Evolutionary conservation across 2,797 vertebrate genomes (phyloP).

Genomic region (Microhierax caerulescens): DNA sequence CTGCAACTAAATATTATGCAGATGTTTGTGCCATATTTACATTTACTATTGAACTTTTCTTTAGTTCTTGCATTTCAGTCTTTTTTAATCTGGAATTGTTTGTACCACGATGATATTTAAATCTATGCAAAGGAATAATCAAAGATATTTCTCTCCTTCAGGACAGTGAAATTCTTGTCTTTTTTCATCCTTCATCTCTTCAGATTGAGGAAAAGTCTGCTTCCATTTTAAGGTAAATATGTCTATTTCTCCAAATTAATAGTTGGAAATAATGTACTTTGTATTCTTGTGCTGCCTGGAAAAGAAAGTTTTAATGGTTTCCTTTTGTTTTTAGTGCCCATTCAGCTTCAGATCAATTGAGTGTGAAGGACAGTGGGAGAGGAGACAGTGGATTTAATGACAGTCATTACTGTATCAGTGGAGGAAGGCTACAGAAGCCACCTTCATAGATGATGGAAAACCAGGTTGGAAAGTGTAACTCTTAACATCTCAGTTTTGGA

Average conservation of each 20-base stretch:
- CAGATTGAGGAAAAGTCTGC: constrained; percentile 78
- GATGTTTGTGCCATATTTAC: background rate
- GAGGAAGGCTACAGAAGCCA: constrained; percentile 72
- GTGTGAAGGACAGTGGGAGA: constrained; percentile 85
- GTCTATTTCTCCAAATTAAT: background rate
- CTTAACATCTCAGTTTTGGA: background rate
- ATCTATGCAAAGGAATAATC: background rate
- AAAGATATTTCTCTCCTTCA: background rate
- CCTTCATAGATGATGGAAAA: constrained; percentile 72
- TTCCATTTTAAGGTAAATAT: constrained; percentile 79
- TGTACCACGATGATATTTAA: background rate
- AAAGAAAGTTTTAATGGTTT: constrained; percentile 32
- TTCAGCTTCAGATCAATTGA: constrained; percentile 79
- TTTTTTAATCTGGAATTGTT: background rate
- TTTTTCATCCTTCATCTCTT: constrained; percentile 70
- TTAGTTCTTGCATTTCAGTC: background rate
- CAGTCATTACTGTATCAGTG: constrained; percentile 77
- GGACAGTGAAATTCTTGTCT: background rate
- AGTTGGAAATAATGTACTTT: background rate
- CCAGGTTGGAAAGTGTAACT: constrained; percentile 67
- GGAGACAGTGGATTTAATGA: constrained; percentile 84
- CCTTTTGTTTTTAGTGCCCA: constrained; percentile 73
- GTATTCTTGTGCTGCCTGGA: background rate
- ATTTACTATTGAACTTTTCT: background rate
- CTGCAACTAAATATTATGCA: background rate